phyloP scores from a whole-genome alignment of 2,888 invertebrate genomes.

The Pammene aurita region DNA sequence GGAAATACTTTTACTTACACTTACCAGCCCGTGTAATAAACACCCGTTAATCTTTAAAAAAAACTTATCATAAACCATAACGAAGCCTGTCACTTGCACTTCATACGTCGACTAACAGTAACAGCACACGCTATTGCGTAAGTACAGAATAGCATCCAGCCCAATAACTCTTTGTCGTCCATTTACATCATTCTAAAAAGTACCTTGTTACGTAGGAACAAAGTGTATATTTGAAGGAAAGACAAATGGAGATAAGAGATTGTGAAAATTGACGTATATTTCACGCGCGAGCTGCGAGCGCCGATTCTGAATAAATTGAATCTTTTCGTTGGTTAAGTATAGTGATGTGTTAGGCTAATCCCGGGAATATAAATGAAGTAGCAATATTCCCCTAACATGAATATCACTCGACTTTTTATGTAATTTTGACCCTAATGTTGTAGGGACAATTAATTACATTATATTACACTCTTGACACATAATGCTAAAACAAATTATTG shows the following conservation, averaged over 20 bases:
- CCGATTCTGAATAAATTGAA: conserved; percentile 46
- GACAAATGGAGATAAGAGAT: conserved; percentile 5
- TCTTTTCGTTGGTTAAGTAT: conserved; percentile 35
- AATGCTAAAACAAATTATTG: no score
- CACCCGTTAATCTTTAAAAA: conserved; percentile 8
- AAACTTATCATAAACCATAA: conserved; percentile 6
- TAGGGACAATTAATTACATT: no score
- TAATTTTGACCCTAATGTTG: no score
- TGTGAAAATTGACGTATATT: conserved; percentile 42
- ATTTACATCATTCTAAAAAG: not conserved
- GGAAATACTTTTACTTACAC: not conserved
- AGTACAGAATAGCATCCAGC: conserved; percentile 48
- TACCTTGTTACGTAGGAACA: conserved; percentile 1
- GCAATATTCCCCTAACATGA: not conserved
- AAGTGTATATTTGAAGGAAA: not conserved
- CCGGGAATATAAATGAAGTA: not conserved
- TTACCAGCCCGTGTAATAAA: not conserved
- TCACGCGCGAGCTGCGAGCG: conserved; percentile 48
- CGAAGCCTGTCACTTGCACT: conserved; percentile 34
- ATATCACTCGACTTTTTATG: no score
- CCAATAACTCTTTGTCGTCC: conserved; percentile 7
- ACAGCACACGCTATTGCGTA: conserved; percentile 51
- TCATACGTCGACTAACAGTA: conserved; percentile 30
- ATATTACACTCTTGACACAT: no score
- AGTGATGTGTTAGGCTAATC: not conserved